These are phyloP conservation scores for Megalonaias nervosa DNA, from an alignment of 1,140 invertebrate genomes.

Conservation along the genomic window DNA sequence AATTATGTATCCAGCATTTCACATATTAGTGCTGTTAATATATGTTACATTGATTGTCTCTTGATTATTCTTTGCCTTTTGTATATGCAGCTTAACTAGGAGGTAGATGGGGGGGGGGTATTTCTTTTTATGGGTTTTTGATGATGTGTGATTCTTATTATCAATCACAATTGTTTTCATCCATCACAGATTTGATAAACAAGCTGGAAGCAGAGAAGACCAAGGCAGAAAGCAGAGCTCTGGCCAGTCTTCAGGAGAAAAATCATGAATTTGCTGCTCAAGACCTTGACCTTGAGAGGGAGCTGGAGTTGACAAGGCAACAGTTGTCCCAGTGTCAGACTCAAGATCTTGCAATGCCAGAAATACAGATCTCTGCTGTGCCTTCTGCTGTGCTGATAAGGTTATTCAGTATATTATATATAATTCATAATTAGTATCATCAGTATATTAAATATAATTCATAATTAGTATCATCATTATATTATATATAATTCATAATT, in stretches of 20 bases:
- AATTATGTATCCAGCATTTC: too few species aligned
- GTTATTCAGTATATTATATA: neutral
- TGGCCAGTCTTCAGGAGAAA: slow-evolving; percentile 41
- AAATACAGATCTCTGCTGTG: slow-evolving; percentile 8
- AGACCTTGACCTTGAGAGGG: slow-evolving; percentile 44
- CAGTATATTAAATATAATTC: too few species aligned
- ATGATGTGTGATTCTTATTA: too few species aligned
- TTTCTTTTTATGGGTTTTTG: too few species aligned
- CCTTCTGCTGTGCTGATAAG: slow-evolving; percentile 44
- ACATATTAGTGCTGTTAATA: too few species aligned
- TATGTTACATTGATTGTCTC: too few species aligned
- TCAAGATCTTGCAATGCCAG: slow-evolving; percentile 8
- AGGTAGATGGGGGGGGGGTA: too few species aligned
- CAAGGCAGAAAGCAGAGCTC: slow-evolving; percentile 42
- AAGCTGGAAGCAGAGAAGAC: slow-evolving; percentile 39
- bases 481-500: too few species aligned
- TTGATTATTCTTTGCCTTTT: too few species aligned
- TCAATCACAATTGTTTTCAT: neutral
- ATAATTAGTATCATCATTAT: too few species aligned
- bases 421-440: neutral
- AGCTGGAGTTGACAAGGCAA: slow-evolving; percentile 40
- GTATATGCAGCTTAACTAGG: too few species aligned
- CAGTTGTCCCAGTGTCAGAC: slow-evolving; percentile 40
- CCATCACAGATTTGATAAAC: slow-evolving; percentile 32
- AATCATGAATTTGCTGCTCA: slow-evolving; percentile 34